Base-by-base conservation (phyloP, 2,113 vertebrate species). In the Catagonus wagneri region DNA sequence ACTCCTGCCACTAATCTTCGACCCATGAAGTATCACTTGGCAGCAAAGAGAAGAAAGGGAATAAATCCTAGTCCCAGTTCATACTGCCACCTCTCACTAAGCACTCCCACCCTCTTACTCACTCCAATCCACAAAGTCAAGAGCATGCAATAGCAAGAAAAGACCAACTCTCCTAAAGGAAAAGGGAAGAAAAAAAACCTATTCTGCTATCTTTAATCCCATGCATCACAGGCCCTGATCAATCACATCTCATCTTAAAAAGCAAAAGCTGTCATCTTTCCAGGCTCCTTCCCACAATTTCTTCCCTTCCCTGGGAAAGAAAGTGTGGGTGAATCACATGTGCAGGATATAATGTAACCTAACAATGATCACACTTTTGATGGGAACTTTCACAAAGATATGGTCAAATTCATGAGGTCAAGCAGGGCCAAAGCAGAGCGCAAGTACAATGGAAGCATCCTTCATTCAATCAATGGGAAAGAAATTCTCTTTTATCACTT, bases 1-100 rank as follows among this genome's bases (percentile, higher is more conserved):
- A 56, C 61, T 69, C 76, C 72, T 92, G 92, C 69, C 92, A 91
- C 83, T 83, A 96, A 25, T 69, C 23, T 87, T 86, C 90, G 94
- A 83, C 56, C 61, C 44, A 34, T 32, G 32, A 75, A 83, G 76
- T 78, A 76, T 52, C 52, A 94, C 44, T 83, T 81, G 15, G 63
- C 52, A 96, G 61, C 88, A 88, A 86, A 96, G 60, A 68, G 60
- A 89, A 65, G 56, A 87, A 89, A 65, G 63, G 75, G 71, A 88
- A 56, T 20, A 88, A 81, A 54, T 54, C 20, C 65, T 80, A 93
- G 69, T 84, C 32, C 23, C 54, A 90, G 44, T 94, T 94, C 39
- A 69, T 75, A 83, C 50, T 63, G n/a, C 23, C 29, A 84, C 27
- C 54, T 78, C 50, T 32, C 92, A 85, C 9, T 72, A 29, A 75